phyloP scores from a whole-genome alignment of 2,113 vertebrate genomes.

The Cryptotis parvus region DNA sequence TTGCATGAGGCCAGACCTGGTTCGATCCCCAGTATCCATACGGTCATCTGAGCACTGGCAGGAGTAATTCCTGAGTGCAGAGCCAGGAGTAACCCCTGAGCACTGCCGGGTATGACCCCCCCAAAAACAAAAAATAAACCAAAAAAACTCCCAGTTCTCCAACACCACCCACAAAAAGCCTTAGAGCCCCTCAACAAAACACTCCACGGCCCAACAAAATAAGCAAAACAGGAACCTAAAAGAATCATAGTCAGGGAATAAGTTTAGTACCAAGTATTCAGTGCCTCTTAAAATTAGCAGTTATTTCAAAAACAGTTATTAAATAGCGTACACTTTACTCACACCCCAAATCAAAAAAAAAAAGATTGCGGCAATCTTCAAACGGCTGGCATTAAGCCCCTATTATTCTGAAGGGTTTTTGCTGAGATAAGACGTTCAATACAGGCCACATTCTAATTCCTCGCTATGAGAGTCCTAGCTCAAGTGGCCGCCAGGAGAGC shows the following conservation, averaged over 20 bases:
- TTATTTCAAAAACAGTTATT: slow-evolving; percentile 41
- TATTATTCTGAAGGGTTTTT: slow-evolving; percentile 67
- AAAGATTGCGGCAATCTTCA: slow-evolving; percentile 42
- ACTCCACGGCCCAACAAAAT: slow-evolving; percentile 1
- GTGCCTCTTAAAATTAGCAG: slow-evolving; percentile 29
- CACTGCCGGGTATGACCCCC: too few relatives aligned
- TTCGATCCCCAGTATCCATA: too few relatives aligned
- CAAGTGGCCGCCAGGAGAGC: slow-evolving; percentile 69
- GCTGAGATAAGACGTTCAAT: slow-evolving; percentile 56
- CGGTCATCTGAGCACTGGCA: too few relatives aligned
- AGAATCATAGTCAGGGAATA: slow-evolving; percentile 22
- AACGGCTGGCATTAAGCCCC: slow-evolving; percentile 59
- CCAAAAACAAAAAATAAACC: too few relatives aligned
- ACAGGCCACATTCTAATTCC: slow-evolving; percentile 65
- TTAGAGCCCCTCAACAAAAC: not conserved
- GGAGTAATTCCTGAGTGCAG: too few relatives aligned
- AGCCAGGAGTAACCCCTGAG: too few relatives aligned
- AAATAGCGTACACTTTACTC: slow-evolving; percentile 40
- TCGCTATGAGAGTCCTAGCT: slow-evolving; percentile 59
- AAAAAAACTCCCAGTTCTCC: slow-evolving; percentile 16
- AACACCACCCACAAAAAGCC: not conserved
- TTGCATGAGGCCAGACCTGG: too few relatives aligned
- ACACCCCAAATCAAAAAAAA: not conserved
- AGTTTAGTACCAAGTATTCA: slow-evolving; percentile 32
- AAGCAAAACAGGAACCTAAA: slow-evolving; percentile 15